Evolutionary conservation across 1,140 invertebrate species (phyloP).

Genomic region (Hylaeus volcanicus): DNA sequence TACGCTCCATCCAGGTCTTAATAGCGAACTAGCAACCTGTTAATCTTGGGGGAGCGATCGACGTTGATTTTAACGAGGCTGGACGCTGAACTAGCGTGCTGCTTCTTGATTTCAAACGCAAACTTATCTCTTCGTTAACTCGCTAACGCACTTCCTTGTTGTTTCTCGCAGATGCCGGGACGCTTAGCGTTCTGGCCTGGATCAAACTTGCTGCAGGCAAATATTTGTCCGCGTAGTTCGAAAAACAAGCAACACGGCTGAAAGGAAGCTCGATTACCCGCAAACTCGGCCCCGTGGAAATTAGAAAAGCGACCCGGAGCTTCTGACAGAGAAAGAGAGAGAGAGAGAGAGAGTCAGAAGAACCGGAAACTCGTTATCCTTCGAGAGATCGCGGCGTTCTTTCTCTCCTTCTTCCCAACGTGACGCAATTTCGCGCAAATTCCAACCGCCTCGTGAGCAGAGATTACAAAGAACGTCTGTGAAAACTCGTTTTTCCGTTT

Average conservation of each 20-base stretch:
- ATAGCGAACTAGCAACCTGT: not conserved
- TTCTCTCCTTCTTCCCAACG: not conserved
- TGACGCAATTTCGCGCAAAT: not conserved
- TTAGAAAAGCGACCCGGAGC: not conserved
- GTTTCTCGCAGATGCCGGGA: not conserved
- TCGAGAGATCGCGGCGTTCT: not conserved
- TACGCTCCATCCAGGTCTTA: not conserved
- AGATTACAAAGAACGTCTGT: slow-evolving; percentile 3
- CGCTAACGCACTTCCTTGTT: not conserved
- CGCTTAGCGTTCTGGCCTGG: not conserved
- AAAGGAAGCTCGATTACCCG: not conserved
- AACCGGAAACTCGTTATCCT: slow-evolving; percentile 25
- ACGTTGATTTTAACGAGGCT: not conserved
- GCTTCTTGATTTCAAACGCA: too few species aligned
- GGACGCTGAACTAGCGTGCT: too few species aligned
- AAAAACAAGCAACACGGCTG: not conserved
- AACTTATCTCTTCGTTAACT: too few species aligned
- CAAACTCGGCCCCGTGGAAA: not conserved
- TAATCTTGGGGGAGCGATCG: not conserved
- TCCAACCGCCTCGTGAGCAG: not conserved
- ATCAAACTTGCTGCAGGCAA: not conserved
- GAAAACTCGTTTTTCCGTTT: not conserved
- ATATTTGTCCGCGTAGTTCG: not conserved
- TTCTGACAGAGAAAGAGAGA: too few species aligned
- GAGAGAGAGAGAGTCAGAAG: not conserved